Conservation (phyloP, 1,140 invertebrate species). For the Atta cephalotes region DNA sequence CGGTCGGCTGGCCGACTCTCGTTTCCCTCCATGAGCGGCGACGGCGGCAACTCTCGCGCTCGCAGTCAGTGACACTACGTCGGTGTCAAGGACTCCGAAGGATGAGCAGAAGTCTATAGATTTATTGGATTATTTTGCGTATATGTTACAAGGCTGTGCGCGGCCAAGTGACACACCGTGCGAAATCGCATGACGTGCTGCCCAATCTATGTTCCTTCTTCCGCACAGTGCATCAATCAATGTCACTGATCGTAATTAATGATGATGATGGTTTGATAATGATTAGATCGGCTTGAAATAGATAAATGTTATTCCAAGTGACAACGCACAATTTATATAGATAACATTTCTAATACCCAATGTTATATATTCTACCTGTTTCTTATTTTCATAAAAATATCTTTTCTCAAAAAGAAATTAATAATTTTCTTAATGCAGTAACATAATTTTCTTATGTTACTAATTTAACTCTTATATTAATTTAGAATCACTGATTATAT, state of each 20-base stretch:
- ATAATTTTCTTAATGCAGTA: not conserved
- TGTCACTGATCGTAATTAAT: not conserved
- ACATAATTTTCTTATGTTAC: too few relatives aligned
- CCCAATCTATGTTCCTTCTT: constrained; percentile 46
- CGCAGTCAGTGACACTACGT: constrained; percentile 70
- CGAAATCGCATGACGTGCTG: constrained; percentile 8
- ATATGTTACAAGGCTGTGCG: constrained; percentile 84
- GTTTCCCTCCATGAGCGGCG: not conserved
- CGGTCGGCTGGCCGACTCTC: not conserved
- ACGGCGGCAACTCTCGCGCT: not conserved
- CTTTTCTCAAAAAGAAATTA: not conserved
- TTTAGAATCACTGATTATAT: not conserved
- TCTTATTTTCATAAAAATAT: not conserved
- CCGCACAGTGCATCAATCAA: constrained; percentile 38
- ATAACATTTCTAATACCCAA: not conserved
- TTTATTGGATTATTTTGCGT: constrained; percentile 84
- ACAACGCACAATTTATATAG: not conserved
- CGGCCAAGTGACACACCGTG: constrained; percentile 61
- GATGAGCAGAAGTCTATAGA: constrained; percentile 81
- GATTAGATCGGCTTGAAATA: not conserved
- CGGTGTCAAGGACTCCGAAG: constrained; percentile 80
- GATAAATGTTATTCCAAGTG: not conserved
- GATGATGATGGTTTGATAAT: not conserved
- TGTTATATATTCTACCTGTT: too few relatives aligned
- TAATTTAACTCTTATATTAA: not conserved